Evolutionary conservation across 2,113 vertebrate species (phyloP).

Genomic region (Raja brachyura): DNA sequence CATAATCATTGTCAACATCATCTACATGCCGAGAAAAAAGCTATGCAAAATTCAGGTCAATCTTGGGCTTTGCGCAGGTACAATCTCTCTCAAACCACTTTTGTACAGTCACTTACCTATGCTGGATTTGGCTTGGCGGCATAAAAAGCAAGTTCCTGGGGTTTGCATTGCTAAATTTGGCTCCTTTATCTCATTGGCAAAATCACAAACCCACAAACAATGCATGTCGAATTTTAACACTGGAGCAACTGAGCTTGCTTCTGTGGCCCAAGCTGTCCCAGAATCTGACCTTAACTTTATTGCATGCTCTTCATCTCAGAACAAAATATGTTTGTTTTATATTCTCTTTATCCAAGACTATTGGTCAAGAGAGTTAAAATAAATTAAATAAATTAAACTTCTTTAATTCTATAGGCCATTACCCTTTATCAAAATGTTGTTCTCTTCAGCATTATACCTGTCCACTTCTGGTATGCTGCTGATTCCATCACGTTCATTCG

Average conservation of each 20-base stretch:
- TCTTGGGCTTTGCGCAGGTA: background rate
- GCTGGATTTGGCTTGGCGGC: background rate
- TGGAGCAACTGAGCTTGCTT: background rate
- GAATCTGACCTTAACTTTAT: background rate
- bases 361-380: background rate
- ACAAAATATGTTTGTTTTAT: background rate
- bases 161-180: background rate
- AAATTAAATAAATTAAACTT: background rate
- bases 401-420: background rate
- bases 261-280: background rate
- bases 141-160: background rate
- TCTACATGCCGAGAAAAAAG: background rate
- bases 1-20: background rate
- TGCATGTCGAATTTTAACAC: background rate
- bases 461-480: background rate
- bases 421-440: background rate
- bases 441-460: background rate
- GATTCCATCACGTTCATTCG: background rate
- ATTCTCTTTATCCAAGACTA: background rate
- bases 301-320: background rate
- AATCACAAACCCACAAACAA: constrained; percentile 11
- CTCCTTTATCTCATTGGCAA: background rate
- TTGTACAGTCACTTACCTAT: background rate
- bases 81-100: background rate
- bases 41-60: background rate